Evolutionary conservation across 2,888 invertebrate genomes (phyloP).

Genomic region (Tridacna gigas): DNA sequence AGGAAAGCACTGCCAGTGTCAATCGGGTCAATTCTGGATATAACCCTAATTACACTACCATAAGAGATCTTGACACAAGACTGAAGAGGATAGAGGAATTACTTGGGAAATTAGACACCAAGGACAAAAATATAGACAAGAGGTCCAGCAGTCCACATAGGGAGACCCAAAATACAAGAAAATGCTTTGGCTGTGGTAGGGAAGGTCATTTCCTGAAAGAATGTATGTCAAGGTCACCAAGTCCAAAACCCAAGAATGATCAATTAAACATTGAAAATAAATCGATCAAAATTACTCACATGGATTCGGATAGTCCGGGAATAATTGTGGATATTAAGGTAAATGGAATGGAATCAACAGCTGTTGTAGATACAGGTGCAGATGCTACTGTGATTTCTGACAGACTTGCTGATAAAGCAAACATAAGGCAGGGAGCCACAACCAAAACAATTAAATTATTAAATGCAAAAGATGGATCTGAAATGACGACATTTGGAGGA

Average conservation of each 20-base stretch:
- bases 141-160: too few relatives aligned
- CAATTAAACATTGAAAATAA: background rate
- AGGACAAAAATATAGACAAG: too few relatives aligned
- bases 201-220: background rate
- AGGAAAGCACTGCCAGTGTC: too few relatives aligned
- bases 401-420: background rate
- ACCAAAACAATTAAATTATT: background rate
- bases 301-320: background rate
- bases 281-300: background rate
- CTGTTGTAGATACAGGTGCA: background rate
- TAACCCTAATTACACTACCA: too few relatives aligned
- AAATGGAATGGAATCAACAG: background rate
- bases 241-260: background rate
- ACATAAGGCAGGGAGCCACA: background rate
- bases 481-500: conserved; percentile 28
- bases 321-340: background rate
- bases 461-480: too few relatives aligned
- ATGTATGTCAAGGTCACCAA: background rate
- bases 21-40: too few relatives aligned
- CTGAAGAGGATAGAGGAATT: too few relatives aligned
- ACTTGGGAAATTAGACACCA: too few relatives aligned
- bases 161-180: too few relatives aligned
- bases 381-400: background rate
- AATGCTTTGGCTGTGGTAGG: background rate
- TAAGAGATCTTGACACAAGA: too few relatives aligned